phyloP scores from a whole-genome alignment of 2,888 invertebrate genomes.

The Malthinus flaveolus region DNA sequence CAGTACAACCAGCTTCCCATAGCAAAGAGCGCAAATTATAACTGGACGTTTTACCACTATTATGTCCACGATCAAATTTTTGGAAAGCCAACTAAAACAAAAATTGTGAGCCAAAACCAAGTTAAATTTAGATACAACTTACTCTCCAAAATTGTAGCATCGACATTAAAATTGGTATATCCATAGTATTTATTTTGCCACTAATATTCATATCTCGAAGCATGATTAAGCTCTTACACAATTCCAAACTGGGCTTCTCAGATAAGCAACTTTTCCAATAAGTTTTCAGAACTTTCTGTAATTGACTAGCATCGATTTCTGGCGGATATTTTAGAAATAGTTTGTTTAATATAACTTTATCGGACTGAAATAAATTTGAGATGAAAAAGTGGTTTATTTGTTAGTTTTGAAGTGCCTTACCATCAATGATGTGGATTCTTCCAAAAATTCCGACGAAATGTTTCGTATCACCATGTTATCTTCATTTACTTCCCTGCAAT shows the following conservation, averaged over 20 bases:
- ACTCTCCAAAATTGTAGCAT: slow-evolving; percentile 69
- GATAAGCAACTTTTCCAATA: slow-evolving; percentile 63
- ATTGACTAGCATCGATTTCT: slow-evolving; percentile 64
- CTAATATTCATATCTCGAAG: slow-evolving; percentile 67
- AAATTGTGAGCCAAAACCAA: background rate
- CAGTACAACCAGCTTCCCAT: slow-evolving; percentile 71
- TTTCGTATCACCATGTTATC: slow-evolving; percentile 72
- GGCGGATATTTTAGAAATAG: slow-evolving; percentile 60
- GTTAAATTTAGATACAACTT: slow-evolving; percentile 33
- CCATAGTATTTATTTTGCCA: slow-evolving; percentile 63
- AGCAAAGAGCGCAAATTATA: slow-evolving; percentile 66
- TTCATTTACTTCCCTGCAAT: slow-evolving; percentile 74
- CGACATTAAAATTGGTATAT: slow-evolving; percentile 65
- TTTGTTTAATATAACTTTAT: slow-evolving; percentile 57
- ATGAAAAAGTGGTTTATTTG: background rate
- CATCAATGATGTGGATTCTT: slow-evolving; percentile 59
- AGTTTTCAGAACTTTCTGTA: slow-evolving; percentile 62
- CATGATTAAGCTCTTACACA: slow-evolving; percentile 71
- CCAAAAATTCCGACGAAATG: slow-evolving; percentile 63
- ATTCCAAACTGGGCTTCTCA: slow-evolving; percentile 65
- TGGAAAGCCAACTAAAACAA: slow-evolving; percentile 60
- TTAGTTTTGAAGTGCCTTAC: slow-evolving; percentile 49
- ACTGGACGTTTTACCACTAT: slow-evolving; percentile 63
- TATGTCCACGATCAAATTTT: slow-evolving; percentile 60
- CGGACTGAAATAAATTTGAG: slow-evolving; percentile 51